Base-by-base conservation (phyloP, 2,888 invertebrate genomes). In the Mayetiola destructor region DNA sequence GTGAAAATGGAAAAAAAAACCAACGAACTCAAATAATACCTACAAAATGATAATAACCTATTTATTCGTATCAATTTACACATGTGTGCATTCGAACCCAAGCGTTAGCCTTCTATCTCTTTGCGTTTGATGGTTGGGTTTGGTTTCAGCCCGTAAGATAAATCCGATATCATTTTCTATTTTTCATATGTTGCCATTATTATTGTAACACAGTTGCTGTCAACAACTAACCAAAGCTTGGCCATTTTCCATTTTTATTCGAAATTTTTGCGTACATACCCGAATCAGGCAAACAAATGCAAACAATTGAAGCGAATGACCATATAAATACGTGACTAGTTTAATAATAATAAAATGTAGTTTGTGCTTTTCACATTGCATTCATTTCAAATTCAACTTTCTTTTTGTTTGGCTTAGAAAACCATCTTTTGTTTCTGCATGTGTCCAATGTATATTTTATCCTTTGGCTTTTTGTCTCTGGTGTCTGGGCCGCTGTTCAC, bases 271-370 rank as follows among this genome's bases (percentile, higher is more conserved):
- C 42, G 42, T 42, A 27, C 27, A 16, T 23, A 23, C 48, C 48
- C 48, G 48, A 48, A n/a, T n/a, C n/a, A n/a, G n/a, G n/a, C n/a
- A n/a, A n/a, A 48, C 48, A 48, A 23, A 48, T 48, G 48, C 48
- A 48, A 48, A 48, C 48, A 48, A 48, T 48, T 48, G 48, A 48
- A 48, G 48, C 48, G 48, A 48, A 48, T 48, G 48, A 48, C 48
- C 48, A 48, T 48, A 48, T 48, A 48, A 48, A 48, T 27, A 48
- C 48, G 48, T 48, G 48, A 48, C 48, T 27, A 27, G 48, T 27
- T 48, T 48, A 48, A 48, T 27, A 48, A 48, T 48, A 48, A 48
- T 48, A n/a, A n/a, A n/a, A n/a, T n/a, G n/a, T n/a, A 48, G 48
- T 48, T 48, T 27, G 48, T 27, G 48, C 48, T 48, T 48, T 48